A percentile compares a stretch with the other conserved stretches of the same genome.
Conservation (phyloP, 2,888 invertebrate species). For the Pecten maximus region DNA sequence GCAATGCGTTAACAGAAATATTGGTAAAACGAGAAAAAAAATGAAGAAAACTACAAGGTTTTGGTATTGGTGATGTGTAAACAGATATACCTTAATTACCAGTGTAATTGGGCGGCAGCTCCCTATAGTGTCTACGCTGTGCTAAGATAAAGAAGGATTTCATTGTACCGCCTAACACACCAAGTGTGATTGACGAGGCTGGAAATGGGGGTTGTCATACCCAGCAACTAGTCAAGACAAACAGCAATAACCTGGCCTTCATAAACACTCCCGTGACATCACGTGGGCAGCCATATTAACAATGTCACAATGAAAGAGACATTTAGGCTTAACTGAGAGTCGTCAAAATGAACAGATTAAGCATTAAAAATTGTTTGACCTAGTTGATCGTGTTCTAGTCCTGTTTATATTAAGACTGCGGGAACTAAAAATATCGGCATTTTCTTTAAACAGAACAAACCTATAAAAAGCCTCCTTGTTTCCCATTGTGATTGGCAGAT, state of each 20-base stretch:
- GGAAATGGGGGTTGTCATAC: neutral
- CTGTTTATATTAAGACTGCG: no score
- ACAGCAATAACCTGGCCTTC: neutral
- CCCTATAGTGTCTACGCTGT: neutral
- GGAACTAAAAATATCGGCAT: no score
- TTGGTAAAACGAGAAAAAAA: neutral
- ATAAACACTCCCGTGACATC: neutral
- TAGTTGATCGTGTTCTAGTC: no score
- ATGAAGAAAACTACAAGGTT: neutral
- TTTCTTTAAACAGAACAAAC: no score
- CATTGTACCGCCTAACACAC: neutral
- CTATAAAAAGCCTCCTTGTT: no score
- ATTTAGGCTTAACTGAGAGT: no score
- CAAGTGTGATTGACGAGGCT: neutral
- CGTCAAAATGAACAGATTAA: no score
- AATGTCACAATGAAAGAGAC: neutral
- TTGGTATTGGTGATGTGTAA: neutral
- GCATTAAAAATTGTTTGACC: no score
- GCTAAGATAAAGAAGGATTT: neutral
- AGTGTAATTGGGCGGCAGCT: neutral
- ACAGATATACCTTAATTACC: conserved; percentile 16
- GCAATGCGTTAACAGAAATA: neutral
- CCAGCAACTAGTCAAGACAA: neutral
- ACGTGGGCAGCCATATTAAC: neutral
- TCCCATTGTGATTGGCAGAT: no score